These are phyloP conservation scores for Samia ricini DNA, from an alignment of 1,140 invertebrate species.

Conservation along the genomic window DNA sequence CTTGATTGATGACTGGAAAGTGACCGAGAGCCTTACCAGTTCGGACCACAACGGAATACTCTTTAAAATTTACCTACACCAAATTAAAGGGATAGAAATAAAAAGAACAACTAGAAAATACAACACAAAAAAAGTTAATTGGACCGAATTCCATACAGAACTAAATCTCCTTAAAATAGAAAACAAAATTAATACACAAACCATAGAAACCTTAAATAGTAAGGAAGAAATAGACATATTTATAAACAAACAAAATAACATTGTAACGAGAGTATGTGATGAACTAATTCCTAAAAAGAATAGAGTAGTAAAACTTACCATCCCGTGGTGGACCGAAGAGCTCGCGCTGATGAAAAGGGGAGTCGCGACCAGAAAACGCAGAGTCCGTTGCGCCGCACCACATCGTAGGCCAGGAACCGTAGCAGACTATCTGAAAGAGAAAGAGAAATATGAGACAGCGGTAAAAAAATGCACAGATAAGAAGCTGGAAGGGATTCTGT, in stretches of 20 bases:
- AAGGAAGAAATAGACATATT: neutral
- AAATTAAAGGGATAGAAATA: neutral
- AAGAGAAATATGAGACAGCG: too few species aligned
- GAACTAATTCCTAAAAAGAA: conserved; percentile 20
- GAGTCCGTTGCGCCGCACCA: too few species aligned
- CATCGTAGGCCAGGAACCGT: too few species aligned
- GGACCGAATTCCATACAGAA: conserved; percentile 10
- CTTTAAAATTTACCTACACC: neutral
- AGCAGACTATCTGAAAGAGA: too few species aligned
- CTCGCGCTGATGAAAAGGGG: too few species aligned
- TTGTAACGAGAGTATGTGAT: conserved; percentile 8
- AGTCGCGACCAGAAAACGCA: too few species aligned
- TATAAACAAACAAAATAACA: conserved; percentile 9
- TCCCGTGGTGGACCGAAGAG: conserved; percentile 11
- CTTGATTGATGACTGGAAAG: neutral
- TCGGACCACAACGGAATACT: conserved; percentile 1
- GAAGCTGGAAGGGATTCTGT: too few species aligned
- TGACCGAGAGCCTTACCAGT: neutral
- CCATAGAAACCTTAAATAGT: conserved; percentile 7
- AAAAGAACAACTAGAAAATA: conserved; percentile 11
- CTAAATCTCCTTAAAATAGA: conserved; percentile 7
- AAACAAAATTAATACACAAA: conserved; percentile 7
- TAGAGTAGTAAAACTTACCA: neutral
- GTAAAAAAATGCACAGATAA: too few species aligned
- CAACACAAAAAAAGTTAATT: conserved; percentile 19